phyloP scores from a whole-genome alignment of 2,797 vertebrate genomes.

The Amblyopsis hoosieri region DNA sequence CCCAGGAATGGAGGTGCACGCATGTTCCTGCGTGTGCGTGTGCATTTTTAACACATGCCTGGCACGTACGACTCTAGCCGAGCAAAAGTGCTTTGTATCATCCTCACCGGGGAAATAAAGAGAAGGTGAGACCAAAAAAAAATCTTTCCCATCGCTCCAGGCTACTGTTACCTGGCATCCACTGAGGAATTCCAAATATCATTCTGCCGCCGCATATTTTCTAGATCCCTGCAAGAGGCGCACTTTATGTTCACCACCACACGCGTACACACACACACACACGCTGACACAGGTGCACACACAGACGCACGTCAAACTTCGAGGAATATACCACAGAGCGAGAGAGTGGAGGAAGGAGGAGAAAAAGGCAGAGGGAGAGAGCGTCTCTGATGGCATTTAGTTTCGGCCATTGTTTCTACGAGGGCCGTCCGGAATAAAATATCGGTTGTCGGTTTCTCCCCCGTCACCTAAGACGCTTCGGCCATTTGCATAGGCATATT shows the following conservation, averaged over 20 bases:
- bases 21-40: neutral
- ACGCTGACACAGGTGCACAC: slow-evolving; percentile 9
- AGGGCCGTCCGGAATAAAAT: slow-evolving; percentile 58
- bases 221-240: slow-evolving; percentile 57
- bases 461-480: slow-evolving; percentile 63
- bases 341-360: slow-evolving; percentile 14
- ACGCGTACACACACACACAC: slow-evolving; percentile 24
- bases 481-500: slow-evolving; percentile 75
- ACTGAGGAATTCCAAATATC: slow-evolving; percentile 78
- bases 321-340: slow-evolving; percentile 45
- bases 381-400: slow-evolving; percentile 57
- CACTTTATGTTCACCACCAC: slow-evolving; percentile 30
- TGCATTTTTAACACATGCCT: slow-evolving; percentile 67
- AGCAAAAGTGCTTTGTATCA: slow-evolving; percentile 75
- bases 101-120: slow-evolving; percentile 80
- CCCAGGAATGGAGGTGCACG: slow-evolving; percentile 40
- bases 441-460: slow-evolving; percentile 68
- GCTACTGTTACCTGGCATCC: slow-evolving; percentile 77
- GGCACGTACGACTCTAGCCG: slow-evolving; percentile 72
- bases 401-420: slow-evolving; percentile 61
- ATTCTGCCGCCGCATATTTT: slow-evolving; percentile 69
- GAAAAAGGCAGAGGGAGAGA: slow-evolving; percentile 29
- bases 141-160: slow-evolving; percentile 75
- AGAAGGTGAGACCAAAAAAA: slow-evolving; percentile 73
- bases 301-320: slow-evolving; percentile 44